Evolutionary conservation across 2,797 vertebrate genomes (phyloP).

Genomic region (Lutjanus argentimaculatus): DNA sequence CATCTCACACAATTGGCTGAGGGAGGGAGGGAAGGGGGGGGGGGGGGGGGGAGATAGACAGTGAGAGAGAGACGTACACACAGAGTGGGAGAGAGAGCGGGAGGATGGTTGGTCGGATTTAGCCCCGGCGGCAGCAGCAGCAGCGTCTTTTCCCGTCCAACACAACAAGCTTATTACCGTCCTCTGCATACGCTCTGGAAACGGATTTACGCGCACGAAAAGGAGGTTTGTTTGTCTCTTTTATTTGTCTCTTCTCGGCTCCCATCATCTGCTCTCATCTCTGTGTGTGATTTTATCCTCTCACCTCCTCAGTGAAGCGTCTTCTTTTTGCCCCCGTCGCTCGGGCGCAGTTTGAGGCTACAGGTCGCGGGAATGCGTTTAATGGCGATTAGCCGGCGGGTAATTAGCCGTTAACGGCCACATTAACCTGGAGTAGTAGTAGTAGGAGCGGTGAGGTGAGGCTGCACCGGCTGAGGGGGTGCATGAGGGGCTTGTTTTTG

Average conservation of each 20-base stretch:
- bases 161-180: conserved; percentile 84
- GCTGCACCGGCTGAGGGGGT: background rate
- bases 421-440: conserved; percentile 34
- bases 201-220: conserved; percentile 85
- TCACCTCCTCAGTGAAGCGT: background rate
- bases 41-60: conserved; percentile 8
- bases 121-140: conserved; percentile 50
- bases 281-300: too few relatives aligned
- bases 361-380: conserved; percentile 60
- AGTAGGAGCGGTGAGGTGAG: background rate
- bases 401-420: conserved; percentile 47
- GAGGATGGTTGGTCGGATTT: conserved; percentile 78
- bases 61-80: conserved; percentile 56
- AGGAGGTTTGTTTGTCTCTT: conserved; percentile 79
- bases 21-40: conserved; percentile 45
- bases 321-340: background rate
- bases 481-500: conserved; percentile 33
- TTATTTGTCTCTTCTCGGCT: conserved; percentile 42
- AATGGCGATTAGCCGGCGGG: conserved; percentile 53
- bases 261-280: background rate
- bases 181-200: conserved; percentile 74
- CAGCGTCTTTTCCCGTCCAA: conserved; percentile 84
- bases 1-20: conserved; percentile 76
- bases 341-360: conserved; percentile 38
- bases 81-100: conserved; percentile 41